Conservation (phyloP, 1,140 invertebrate species). For the Bombus superbus region DNA sequence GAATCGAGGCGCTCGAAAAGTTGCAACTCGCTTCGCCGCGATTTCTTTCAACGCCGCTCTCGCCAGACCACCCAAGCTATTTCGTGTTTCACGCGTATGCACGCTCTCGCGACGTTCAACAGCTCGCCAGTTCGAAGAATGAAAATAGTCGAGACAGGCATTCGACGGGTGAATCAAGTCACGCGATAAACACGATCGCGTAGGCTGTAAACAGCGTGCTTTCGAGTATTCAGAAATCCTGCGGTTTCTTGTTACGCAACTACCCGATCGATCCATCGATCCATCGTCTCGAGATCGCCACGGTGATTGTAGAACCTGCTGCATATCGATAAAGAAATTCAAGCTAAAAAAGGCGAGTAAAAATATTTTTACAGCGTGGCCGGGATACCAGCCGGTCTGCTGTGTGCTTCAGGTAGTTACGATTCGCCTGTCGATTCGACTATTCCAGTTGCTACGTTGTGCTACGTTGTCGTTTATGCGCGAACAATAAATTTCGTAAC, state of each 20-base stretch:
- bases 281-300: background rate
- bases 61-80: slow-evolving; percentile 38
- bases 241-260: slow-evolving; percentile 50
- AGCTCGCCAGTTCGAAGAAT: slow-evolving; percentile 42
- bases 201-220: slow-evolving; percentile 48
- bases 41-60: slow-evolving; percentile 15
- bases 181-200: slow-evolving; percentile 50
- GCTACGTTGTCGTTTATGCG: too few species aligned
- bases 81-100: slow-evolving; percentile 22
- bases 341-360: background rate
- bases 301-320: background rate
- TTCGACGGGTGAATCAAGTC: slow-evolving; percentile 50
- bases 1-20: slow-evolving; percentile 13
- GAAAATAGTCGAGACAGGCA: slow-evolving; percentile 43
- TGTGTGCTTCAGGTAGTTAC: too few species aligned
- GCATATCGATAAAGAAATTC: too few species aligned
- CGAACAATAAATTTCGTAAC: too few species aligned
- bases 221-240: slow-evolving; percentile 51
- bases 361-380: background rate
- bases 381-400: too few species aligned
- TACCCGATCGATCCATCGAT: background rate
- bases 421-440: too few species aligned
- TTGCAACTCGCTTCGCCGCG: background rate
- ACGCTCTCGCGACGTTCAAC: slow-evolving; percentile 8
- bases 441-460: too few species aligned